Evolutionary conservation across 2,797 vertebrate species (phyloP).

Genomic region (Euphonia xanthogaster): DNA sequence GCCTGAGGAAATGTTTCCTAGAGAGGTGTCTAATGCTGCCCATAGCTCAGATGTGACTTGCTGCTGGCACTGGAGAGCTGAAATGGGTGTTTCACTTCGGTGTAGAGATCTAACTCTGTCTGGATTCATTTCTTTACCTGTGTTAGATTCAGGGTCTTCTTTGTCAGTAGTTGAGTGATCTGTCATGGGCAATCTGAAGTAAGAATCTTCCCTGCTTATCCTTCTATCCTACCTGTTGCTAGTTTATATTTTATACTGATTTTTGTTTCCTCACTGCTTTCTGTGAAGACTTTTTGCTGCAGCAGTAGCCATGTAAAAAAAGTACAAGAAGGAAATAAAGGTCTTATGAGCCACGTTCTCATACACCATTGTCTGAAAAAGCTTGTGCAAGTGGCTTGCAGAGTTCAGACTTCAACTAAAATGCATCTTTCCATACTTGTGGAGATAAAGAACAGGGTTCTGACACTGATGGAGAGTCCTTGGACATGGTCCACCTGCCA

Average conservation of each 20-base stretch:
- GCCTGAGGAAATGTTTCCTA: too few relatives aligned
- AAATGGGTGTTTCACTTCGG: neutral
- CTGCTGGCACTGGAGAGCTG: neutral
- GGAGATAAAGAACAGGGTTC: neutral
- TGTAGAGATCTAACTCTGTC: neutral
- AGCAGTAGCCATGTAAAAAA: neutral
- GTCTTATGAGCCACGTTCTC: neutral
- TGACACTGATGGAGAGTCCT: neutral
- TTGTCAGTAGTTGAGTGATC: neutral
- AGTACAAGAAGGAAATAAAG: neutral
- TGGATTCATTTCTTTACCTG: neutral
- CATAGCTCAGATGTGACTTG: fast-evolving
- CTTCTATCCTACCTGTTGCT: neutral
- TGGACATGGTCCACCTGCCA: neutral
- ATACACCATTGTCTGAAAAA: neutral
- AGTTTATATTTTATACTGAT: neutral
- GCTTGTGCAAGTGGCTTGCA: neutral
- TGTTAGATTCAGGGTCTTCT: neutral
- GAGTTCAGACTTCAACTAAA: neutral
- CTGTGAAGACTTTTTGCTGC: neutral
- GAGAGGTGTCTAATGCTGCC: neutral
- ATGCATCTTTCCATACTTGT: neutral
- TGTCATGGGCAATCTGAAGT: neutral
- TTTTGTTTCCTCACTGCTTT: neutral
- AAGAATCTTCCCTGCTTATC: neutral